A percentile compares a stretch with the other conserved stretches of the same genome.
phyloP scores from a whole-genome alignment of 2,113 vertebrate genomes.

The Suricata suricatta region DNA sequence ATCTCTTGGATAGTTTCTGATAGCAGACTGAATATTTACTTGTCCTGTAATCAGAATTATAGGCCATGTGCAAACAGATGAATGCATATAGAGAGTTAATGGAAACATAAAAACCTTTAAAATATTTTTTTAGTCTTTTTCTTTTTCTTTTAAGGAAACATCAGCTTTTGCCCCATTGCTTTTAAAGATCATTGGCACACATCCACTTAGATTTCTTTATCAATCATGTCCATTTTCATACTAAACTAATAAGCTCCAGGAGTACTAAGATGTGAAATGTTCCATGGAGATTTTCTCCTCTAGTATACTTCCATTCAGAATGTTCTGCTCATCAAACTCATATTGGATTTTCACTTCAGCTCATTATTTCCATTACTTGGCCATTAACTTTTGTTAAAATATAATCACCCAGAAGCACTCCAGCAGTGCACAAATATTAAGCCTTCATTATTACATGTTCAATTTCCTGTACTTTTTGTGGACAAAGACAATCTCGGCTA shows the following conservation, averaged over 20 bases:
- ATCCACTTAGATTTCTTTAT: background rate
- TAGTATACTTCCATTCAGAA: slow-evolving; percentile 4
- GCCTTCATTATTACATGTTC: slow-evolving; percentile 59
- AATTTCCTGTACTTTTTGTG: slow-evolving; percentile 34
- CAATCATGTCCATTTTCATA: background rate
- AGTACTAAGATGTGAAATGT: background rate
- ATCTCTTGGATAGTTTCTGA: background rate
- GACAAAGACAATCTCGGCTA: background rate
- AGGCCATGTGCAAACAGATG: background rate
- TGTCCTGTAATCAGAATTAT: background rate
- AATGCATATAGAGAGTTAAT: background rate
- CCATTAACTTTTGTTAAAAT: slow-evolving; percentile 82
- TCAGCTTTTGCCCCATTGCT: background rate
- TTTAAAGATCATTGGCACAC: background rate
- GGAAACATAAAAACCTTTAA: background rate
- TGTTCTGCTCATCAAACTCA: slow-evolving; percentile 70
- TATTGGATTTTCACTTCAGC: slow-evolving; percentile 72
- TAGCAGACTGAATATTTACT: background rate
- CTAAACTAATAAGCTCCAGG: slow-evolving; percentile 20
- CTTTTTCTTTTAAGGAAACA: background rate
- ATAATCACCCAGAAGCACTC: slow-evolving; percentile 75
- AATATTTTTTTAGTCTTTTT: background rate
- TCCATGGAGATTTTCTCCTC: slow-evolving; percentile 42
- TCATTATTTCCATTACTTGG: slow-evolving; percentile 79
- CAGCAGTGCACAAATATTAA: slow-evolving; percentile 66